Base-by-base conservation (phyloP, 2,797 vertebrate species). In the Glyptemys insculpta region DNA sequence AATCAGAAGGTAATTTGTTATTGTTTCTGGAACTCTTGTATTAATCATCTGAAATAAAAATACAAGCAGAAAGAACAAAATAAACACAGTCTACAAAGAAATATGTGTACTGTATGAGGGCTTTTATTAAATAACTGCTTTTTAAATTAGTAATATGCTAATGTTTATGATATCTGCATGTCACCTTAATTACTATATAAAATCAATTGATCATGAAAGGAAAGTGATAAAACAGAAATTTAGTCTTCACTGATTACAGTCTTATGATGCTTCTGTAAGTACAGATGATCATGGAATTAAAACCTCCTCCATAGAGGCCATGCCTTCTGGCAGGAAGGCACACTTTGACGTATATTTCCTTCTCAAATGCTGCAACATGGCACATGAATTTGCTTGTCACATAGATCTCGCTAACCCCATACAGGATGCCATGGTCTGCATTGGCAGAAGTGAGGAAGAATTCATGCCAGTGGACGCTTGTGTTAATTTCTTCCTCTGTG, bases 31-130 rank as follows among this genome's bases (percentile, higher is more conserved):
- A 76, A 90, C 41, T n/a, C 21, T 83, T 92, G 15, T 79, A 82
- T 83, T 83, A 89, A 50, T 95, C 89, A 96, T 85, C 81, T 91
- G 83, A 94, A 95, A 87, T 84, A 90, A 92, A 96, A 96, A 87
- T 52, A 85, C 81, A 95, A 95, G 91, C 37, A 95, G 83, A 50
- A 91, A 12, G 47, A 88, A 37, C 56, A 95, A 87, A 82, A 81
- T 8, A 83, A 96, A 47, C 53, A 47, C 86, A 95, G 81, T 19
- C 31, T 57, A 74, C 37, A 34, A 86, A 16, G 41, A 57, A 94
- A 83, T 68, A 12, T 34, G 52, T 68, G 65, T 47, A 4, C 81
- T n/a, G 23, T 72, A 44, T 41, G 27, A 50, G 87, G 53, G 44
- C 29, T 7, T 72, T 85, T 78, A 68, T 88, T 59, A 56, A 76